phyloP scores from a whole-genome alignment of 2,888 invertebrate species.

The Acheta domesticus region DNA sequence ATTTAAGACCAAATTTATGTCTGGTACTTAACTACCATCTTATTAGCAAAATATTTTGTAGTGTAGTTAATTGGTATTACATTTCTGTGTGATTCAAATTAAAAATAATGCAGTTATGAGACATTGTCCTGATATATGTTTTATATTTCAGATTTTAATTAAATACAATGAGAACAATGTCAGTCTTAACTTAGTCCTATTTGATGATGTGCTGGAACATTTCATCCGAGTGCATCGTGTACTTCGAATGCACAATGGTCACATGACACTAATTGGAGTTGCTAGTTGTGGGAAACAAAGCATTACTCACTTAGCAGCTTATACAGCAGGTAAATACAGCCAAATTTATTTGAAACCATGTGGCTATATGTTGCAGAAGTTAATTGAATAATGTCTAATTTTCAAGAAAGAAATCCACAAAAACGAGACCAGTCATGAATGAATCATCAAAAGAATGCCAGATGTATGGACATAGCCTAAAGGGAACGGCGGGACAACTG shows the following conservation, averaged over 20 bases:
- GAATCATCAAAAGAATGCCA: no score
- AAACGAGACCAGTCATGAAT: no score
- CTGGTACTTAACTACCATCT: no score
- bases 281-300: not conserved
- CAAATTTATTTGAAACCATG: not conserved
- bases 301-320: not conserved
- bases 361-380: not conserved
- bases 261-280: conserved; percentile 12
- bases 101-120: not conserved
- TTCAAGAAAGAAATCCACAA: no score
- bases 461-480: no score
- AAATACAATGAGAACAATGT: not conserved
- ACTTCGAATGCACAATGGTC: not conserved
- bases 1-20: no score
- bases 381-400: no score
- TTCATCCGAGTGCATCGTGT: conserved; percentile 21
- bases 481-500: no score
- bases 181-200: not conserved
- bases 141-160: not conserved
- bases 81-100: not conserved
- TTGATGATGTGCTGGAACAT: conserved; percentile 12
- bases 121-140: not conserved
- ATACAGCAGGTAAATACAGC: conserved; percentile 19
- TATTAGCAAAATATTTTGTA: no score
- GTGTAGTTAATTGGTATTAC: no score